These are phyloP conservation scores for Ametastegia equiseti DNA, from an alignment of 2,888 invertebrate species.

Conservation along the genomic window DNA sequence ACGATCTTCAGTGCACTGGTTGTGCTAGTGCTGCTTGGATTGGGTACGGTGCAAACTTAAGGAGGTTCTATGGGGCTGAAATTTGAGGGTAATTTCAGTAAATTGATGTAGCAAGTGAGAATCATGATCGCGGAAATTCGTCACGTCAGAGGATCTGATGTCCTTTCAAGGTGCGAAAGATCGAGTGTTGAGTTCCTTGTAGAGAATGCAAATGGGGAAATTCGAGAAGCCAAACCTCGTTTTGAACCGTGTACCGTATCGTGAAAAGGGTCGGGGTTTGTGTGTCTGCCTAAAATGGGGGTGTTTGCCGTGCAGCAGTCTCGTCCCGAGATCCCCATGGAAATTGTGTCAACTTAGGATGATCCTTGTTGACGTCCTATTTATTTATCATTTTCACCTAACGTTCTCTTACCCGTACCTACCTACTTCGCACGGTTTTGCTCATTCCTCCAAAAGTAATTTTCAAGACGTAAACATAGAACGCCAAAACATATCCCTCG, in stretches of 20 bases:
- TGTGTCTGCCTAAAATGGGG: neutral
- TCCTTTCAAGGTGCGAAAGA: too few species aligned
- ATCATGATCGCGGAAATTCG: too few species aligned
- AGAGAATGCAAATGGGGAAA: too few species aligned
- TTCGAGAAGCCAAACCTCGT: neutral
- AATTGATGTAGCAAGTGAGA: too few species aligned
- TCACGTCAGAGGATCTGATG: too few species aligned
- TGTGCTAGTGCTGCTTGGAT: conserved; percentile 57
- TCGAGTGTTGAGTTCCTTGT: too few species aligned
- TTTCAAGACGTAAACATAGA: neutral
- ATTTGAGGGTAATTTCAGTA: too few species aligned
- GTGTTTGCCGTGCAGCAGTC: neutral
- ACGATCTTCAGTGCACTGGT: conserved; percentile 54
- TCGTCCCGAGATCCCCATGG: neutral
- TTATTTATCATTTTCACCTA: conserved; percentile 13
- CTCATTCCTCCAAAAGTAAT: neutral
- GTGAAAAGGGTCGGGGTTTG: neutral
- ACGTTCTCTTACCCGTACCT: neutral
- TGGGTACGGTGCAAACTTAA: conserved; percentile 57
- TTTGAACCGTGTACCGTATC: neutral
- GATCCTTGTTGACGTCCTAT: neutral
- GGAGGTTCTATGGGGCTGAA: too few species aligned
- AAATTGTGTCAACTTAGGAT: conserved; percentile 17
- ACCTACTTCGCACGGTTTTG: too few species aligned
- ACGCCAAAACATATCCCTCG: neutral